A percentile compares a stretch with the other conserved stretches of the same genome.
phyloP scores from a whole-genome alignment of 1,140 invertebrate genomes.

The Drosophila insularis region DNA sequence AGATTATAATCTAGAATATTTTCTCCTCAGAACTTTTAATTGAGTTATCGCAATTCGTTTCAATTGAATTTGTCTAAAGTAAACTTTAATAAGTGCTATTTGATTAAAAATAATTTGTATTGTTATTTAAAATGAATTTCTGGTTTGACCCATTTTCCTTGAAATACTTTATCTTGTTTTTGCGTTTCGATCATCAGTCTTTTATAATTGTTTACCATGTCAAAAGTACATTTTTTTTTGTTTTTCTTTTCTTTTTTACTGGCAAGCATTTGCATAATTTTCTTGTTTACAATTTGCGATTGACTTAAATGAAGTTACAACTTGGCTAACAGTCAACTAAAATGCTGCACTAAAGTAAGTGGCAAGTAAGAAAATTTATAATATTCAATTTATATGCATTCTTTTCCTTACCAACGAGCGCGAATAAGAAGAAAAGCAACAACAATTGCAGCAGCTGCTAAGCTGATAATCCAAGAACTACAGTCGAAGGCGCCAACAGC shows the following conservation, averaged over 20 bases:
- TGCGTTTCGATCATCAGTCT: neutral
- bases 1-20: no score
- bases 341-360: constrained; percentile 58
- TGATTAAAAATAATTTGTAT: neutral
- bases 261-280: constrained; percentile 75
- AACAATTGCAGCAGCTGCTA: constrained; percentile 61
- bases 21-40: no score
- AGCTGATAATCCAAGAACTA: constrained; percentile 69
- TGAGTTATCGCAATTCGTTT: no score
- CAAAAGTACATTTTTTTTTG: constrained; percentile 32
- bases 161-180: neutral
- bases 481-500: constrained; percentile 51
- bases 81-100: constrained; percentile 20
- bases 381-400: constrained; percentile 82
- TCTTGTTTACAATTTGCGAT: constrained; percentile 80
- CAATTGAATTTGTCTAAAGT: neutral
- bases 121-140: neutral
- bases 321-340: constrained; percentile 62
- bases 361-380: constrained; percentile 74
- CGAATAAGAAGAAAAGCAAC: constrained; percentile 41
- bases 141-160: constrained; percentile 41
- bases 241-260: constrained; percentile 34
- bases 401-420: constrained; percentile 43
- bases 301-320: constrained; percentile 82
- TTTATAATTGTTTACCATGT: constrained; percentile 13